Conservation (phyloP, 1,140 invertebrate species). For the Eriosoma lanigerum region DNA sequence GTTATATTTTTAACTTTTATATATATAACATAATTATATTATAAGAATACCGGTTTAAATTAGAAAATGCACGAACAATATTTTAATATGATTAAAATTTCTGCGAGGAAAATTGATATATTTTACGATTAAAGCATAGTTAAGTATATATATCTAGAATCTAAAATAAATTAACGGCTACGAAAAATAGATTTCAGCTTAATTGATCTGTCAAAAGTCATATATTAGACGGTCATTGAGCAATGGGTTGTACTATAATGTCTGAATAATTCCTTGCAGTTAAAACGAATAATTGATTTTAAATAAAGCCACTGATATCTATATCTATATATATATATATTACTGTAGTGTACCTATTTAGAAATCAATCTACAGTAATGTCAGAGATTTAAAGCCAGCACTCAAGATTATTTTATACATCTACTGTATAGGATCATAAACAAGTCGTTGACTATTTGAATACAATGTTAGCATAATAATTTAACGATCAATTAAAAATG, state of each 20-base stretch:
- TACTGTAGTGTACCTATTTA: neutral
- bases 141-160: neutral
- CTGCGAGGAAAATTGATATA: neutral
- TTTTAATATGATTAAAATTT: neutral
- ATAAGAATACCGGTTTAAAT: neutral
- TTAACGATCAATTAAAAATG: conserved; percentile 20
- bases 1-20: neutral
- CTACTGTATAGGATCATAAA: neutral
- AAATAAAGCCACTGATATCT: conserved; percentile 27
- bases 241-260: neutral
- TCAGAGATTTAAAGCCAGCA: neutral
- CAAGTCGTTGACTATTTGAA: neutral
- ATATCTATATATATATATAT: neutral
- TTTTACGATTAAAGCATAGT: neutral
- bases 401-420: neutral
- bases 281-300: conserved; percentile 36
- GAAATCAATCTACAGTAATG: neutral
- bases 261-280: neutral
- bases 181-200: neutral
- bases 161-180: neutral
- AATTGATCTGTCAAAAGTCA: conserved; percentile 47
- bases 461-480: neutral
- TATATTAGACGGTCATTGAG: conserved; percentile 1
- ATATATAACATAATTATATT: neutral
- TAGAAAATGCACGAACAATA: neutral